Evolutionary conservation across 2,888 invertebrate genomes (phyloP).

Genomic region (Pollenia angustigena): DNA sequence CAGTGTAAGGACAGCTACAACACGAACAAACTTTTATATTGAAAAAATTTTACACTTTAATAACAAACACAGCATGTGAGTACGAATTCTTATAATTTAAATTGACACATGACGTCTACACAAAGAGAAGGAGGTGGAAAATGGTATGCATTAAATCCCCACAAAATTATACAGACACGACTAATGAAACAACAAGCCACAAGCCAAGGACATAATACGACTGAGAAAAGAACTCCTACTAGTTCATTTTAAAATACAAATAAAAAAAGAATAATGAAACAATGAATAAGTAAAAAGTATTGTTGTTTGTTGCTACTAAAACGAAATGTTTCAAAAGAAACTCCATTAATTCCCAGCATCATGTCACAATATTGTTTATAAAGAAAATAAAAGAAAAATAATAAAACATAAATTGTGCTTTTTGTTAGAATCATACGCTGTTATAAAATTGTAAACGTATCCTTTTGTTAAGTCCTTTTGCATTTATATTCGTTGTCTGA

Average conservation of each 20-base stretch:
- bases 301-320: constrained; percentile 25
- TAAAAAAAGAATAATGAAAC: constrained; percentile 16
- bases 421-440: constrained; percentile 61
- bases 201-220: constrained; percentile 55
- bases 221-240: constrained; percentile 24
- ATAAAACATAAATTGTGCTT: constrained; percentile 70
- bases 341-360: constrained; percentile 71
- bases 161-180: constrained; percentile 54
- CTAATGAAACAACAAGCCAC: constrained; percentile 68
- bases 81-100: constrained; percentile 43
- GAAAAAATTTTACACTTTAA: constrained; percentile 34
- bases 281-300: constrained; percentile 44
- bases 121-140: neutral
- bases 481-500: constrained; percentile 1
- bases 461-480: constrained; percentile 14
- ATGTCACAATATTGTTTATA: constrained; percentile 55
- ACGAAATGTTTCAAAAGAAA: constrained; percentile 52
- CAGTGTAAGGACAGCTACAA: neutral
- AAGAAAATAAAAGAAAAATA: neutral
- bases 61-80: constrained; percentile 14
- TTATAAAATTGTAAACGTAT: neutral
- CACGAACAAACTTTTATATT: constrained; percentile 17
- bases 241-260: neutral
- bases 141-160: constrained; percentile 38
- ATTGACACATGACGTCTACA: constrained; percentile 32